Evolutionary conservation across 2,888 invertebrate genomes (phyloP), one percentile per base, ranked within the genome.

Genomic region (Calliphora vomitoria): DNA sequence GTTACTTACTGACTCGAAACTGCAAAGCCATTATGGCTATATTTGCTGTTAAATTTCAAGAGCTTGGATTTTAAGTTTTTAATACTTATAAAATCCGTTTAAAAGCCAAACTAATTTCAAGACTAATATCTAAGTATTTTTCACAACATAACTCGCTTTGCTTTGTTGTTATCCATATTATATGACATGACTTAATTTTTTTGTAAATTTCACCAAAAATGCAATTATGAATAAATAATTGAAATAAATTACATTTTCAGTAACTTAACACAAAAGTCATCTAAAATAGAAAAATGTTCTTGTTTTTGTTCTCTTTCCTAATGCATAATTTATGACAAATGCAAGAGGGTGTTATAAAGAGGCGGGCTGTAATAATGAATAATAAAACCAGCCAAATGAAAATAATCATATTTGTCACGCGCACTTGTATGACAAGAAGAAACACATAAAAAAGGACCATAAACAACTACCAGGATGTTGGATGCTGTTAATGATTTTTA

Each of bases 391-490:
- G 90, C 91, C 87, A 90, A 90, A 89, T 92, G 91, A 90, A 90
- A 90, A 88, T 91, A 92, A 93, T 92, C 90, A 87, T 85, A 92
- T 93, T 92, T 90, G 91, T 88, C 84, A 92, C 91, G 93, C 91
- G 90, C 93, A 93, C 93, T 93, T 93, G 92, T 92, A 89, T 86
- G 75, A 58, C 53, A 58, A 35, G 35, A 64, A 58, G 55, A 69
- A 68, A 20, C 5, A 58, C 50, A 47, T 60, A 53, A 79, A 58
- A 78, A 79, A 79, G 82, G 85, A 79, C 55, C 47, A 69, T 69
- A 50, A 66, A 78, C 8, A 66, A 78, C 8, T 47, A 53, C 35
- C 44, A 81, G 76, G 72, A 71, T 44, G 50, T 13, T 41, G 31
- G 47, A 84, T 82, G 62, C 35, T 82, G 44, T 47, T 38, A 64